Conservation (phyloP, 2,113 vertebrate genomes). For the Brachirus orientalis region DNA sequence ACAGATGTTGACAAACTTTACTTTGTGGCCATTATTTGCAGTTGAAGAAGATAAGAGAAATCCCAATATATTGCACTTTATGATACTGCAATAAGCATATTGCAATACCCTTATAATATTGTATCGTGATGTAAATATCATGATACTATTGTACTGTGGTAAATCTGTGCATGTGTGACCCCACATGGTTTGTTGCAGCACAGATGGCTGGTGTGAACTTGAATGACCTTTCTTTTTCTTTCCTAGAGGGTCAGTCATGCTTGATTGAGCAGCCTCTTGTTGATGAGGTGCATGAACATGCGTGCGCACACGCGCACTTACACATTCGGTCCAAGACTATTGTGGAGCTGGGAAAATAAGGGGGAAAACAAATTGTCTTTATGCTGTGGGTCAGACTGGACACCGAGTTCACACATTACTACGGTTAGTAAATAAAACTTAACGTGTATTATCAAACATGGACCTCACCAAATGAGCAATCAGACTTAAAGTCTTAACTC, state of each 20-base stretch:
- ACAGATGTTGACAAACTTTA: no score
- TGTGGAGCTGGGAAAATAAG: slow-evolving; percentile 31
- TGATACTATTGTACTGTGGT: background rate
- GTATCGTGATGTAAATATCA: no score
- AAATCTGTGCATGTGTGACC: background rate
- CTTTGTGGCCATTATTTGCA: no score
- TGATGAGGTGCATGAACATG: slow-evolving; percentile 28
- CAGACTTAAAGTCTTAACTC: background rate
- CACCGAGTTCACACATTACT: background rate
- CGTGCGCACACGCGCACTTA: slow-evolving; percentile 1
- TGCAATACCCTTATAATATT: no score
- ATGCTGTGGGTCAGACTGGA: slow-evolving; percentile 25
- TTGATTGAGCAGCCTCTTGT: slow-evolving; percentile 29
- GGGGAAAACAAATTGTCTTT: background rate
- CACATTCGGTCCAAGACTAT: slow-evolving; percentile 50
- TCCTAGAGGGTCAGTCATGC: slow-evolving; percentile 23
- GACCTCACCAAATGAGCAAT: background rate
- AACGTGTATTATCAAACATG: background rate
- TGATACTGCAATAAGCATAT: no score
- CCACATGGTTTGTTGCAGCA: slow-evolving; percentile 20
- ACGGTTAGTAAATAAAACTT: background rate
- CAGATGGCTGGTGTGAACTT: slow-evolving; percentile 24
- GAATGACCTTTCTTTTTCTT: slow-evolving; percentile 12
- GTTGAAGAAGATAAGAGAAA: no score
- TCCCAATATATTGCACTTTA: no score